phyloP scores from a whole-genome alignment of 2,888 invertebrate genomes.

The Chymomyza caudatula region DNA sequence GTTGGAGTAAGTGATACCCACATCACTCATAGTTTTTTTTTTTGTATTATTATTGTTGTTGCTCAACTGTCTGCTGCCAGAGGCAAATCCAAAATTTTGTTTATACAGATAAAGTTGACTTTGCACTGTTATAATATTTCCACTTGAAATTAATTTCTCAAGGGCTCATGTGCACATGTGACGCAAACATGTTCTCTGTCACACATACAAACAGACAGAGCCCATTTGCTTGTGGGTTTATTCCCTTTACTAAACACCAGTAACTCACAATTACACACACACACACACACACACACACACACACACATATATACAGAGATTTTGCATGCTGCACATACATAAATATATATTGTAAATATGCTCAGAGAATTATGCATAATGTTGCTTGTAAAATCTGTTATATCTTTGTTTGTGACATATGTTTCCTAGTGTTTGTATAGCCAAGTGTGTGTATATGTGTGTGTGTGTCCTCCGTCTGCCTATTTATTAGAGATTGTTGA shows the following conservation, averaged over 20 bases:
- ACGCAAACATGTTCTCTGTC: constrained; percentile 23
- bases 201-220: neutral
- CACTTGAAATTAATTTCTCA: constrained; percentile 73
- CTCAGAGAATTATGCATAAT: constrained; percentile 55
- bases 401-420: constrained; percentile 15
- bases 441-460: constrained; percentile 16
- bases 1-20: too few species aligned
- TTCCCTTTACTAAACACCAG: constrained; percentile 65
- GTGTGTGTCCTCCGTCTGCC: neutral
- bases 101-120: constrained; percentile 50
- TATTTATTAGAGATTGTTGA: neutral
- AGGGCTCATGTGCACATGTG: constrained; percentile 73
- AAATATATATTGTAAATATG: constrained; percentile 53
- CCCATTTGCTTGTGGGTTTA: constrained; percentile 18
- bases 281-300: constrained; percentile 22
- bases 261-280: constrained; percentile 37
- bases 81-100: constrained; percentile 42
- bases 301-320: constrained; percentile 47
- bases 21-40: neutral
- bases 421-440: constrained; percentile 12
- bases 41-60: neutral
- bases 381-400: constrained; percentile 21
- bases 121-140: constrained; percentile 59
- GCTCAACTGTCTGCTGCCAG: constrained; percentile 51
- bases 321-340: constrained; percentile 56